Conservation (phyloP, 2,888 invertebrate genomes). For the Nysson spinosus region DNA sequence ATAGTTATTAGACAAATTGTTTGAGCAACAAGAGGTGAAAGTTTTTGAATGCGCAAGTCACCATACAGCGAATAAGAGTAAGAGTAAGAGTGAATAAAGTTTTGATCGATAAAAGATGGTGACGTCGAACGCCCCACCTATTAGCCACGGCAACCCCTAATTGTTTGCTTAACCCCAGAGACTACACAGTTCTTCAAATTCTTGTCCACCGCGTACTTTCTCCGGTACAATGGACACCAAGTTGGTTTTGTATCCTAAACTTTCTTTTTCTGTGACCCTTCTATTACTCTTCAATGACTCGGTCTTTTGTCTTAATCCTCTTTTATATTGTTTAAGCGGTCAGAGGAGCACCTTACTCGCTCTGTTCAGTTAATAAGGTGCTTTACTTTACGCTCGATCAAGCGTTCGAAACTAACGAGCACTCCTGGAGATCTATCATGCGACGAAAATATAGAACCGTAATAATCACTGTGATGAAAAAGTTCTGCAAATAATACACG, state of each 20-base stretch:
- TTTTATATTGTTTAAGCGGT: constrained; percentile 43
- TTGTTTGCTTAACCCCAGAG: constrained; percentile 61
- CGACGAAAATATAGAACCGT: constrained; percentile 42
- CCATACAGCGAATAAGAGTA: not conserved
- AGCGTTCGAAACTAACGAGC: constrained; percentile 62
- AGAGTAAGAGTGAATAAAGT: constrained; percentile 5
- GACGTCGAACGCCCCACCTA: constrained; percentile 26
- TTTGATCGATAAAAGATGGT: constrained; percentile 17
- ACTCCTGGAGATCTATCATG: constrained; percentile 39
- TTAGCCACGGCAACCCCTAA: constrained; percentile 60
- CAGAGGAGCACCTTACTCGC: constrained; percentile 54
- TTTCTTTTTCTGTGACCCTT: constrained; percentile 31
- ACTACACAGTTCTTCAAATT: constrained; percentile 33
- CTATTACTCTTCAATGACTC: constrained; percentile 15
- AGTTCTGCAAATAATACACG: not conserved
- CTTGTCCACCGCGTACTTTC: constrained; percentile 48
- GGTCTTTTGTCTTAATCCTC: constrained; percentile 25
- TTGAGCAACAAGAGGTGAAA: no score
- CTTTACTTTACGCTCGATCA: constrained; percentile 64
- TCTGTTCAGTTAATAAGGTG: constrained; percentile 66
- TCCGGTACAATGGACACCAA: constrained; percentile 13
- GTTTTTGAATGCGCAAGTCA: no score
- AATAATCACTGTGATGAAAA: constrained; percentile 50
- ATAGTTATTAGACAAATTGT: no score
- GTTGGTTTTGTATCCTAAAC: constrained; percentile 15